These are phyloP conservation scores for Polylopha cassiicola DNA, from an alignment of 2,888 invertebrate species.

Conservation along the genomic window DNA sequence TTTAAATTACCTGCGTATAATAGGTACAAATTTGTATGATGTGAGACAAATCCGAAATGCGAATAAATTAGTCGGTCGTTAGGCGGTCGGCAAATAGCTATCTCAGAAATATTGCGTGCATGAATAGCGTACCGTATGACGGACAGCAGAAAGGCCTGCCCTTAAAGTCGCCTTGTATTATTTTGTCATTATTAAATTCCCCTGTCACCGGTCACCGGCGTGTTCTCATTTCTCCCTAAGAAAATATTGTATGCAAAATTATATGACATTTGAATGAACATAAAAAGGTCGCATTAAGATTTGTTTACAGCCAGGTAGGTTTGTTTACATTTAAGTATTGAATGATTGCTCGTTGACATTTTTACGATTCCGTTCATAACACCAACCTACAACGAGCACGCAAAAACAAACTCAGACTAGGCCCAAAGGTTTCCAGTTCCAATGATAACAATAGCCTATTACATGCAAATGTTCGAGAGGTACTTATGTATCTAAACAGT, in stretches of 20 bases:
- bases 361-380: no score
- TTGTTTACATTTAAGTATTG: slow-evolving; percentile 28
- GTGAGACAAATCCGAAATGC: slow-evolving; percentile 26
- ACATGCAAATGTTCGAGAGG: not conserved
- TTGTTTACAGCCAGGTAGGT: slow-evolving; percentile 51
- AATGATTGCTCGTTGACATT: slow-evolving; percentile 32
- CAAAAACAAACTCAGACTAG: no score
- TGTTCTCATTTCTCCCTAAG: slow-evolving; percentile 69
- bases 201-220: slow-evolving; percentile 67
- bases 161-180: slow-evolving; percentile 75
- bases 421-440: no score
- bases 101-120: slow-evolving; percentile 72
- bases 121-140: slow-evolving; percentile 73
- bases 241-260: slow-evolving; percentile 78
- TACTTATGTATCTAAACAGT: slow-evolving; percentile 5
- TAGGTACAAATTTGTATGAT: not conserved
- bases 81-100: slow-evolving; percentile 61
- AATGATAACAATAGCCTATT: not conserved
- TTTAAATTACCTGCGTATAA: no score
- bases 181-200: slow-evolving; percentile 78
- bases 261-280: slow-evolving; percentile 76
- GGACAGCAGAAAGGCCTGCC: slow-evolving; percentile 75
- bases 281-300: slow-evolving; percentile 61
- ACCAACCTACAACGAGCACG: no score
- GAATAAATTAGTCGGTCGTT: slow-evolving; percentile 70